Base-by-base conservation (phyloP, 1,140 invertebrate species). In the Myzus persicae region DNA sequence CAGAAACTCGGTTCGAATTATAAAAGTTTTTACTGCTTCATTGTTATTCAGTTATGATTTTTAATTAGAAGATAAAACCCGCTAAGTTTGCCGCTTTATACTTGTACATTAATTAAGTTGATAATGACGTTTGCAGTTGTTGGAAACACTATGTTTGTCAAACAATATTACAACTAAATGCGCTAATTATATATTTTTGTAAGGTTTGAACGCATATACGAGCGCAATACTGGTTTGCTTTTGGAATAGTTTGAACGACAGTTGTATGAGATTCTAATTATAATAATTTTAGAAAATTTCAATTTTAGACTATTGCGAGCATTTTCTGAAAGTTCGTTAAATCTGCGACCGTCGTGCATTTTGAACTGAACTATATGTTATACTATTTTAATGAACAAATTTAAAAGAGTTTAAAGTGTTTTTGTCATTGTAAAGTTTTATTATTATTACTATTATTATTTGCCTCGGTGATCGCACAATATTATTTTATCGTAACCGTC, bases 61-160 rank as follows among this genome's bases (percentile, higher is more conserved):
- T 89, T 89, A 89, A 89, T 89, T 38, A 89, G 46, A 54, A 89
- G 46, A 89, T 89, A 89, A 89, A 89, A 89, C 36, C 88, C 88
- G 11, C 36, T 7, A 89, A 89, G 48, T 89, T 89, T 26, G 26
- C 88, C 46, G 36, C 46, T 54, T 36, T 51, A 89, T 51, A 89
- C 46, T 38, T 38, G 88, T 40, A 54, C 88, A 89, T 89, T 89
- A 89, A 89, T 89, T 89, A 51, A 54, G 88, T 89, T 89, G 88
- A 54, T 89, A 38, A 89, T 89, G 88, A 89, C 48, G 88, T 89
- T 54, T 89, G 36, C 48, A 89, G 46, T 54, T 54, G 88, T 54
- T 89, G 46, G 48, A 38, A 89, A 89, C 36, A 89, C 88, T 89
- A 89, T 89, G 87, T 89, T 89, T 89, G 48, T 89, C 88, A 89